Conservation (phyloP, 2,797 vertebrate species). For the Podarcis siculus region DNA sequence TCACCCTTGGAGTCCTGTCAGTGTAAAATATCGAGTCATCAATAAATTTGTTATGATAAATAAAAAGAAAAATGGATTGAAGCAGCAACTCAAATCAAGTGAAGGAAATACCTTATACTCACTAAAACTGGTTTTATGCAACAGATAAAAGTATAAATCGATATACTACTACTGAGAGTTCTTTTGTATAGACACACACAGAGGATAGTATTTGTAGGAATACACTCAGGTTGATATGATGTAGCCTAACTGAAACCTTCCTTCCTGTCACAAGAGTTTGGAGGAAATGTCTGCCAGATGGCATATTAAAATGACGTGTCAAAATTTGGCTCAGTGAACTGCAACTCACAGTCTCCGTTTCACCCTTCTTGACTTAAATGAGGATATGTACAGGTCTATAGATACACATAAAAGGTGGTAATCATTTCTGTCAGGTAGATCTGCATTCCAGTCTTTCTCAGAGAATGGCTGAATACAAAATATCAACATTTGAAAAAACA, state of each 20-base stretch:
- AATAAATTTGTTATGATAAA: neutral
- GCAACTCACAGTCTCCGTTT: neutral
- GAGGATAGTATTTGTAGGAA: neutral
- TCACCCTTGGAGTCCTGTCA: neutral
- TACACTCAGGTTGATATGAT: neutral
- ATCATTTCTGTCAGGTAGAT: no score
- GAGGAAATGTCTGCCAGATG: neutral
- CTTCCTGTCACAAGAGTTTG: neutral
- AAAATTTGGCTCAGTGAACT: neutral
- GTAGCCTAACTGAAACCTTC: neutral
- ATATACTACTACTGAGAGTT: no score
- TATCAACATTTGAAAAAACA: neutral
- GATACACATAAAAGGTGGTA: neutral
- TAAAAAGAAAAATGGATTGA: neutral
- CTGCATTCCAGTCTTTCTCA: constrained; percentile 13
- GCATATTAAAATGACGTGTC: neutral
- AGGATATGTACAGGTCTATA: neutral
- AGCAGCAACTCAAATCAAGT: neutral
- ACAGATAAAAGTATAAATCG: no score
- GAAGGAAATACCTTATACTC: neutral
- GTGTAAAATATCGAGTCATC: neutral
- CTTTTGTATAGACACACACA: neutral
- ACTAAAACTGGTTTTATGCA: no score
- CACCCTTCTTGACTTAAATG: neutral
- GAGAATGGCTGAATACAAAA: neutral